phyloP scores from a whole-genome alignment of 64 coral and sea anemone genomes.

The Hydrozoanthus tunicans region DNA sequence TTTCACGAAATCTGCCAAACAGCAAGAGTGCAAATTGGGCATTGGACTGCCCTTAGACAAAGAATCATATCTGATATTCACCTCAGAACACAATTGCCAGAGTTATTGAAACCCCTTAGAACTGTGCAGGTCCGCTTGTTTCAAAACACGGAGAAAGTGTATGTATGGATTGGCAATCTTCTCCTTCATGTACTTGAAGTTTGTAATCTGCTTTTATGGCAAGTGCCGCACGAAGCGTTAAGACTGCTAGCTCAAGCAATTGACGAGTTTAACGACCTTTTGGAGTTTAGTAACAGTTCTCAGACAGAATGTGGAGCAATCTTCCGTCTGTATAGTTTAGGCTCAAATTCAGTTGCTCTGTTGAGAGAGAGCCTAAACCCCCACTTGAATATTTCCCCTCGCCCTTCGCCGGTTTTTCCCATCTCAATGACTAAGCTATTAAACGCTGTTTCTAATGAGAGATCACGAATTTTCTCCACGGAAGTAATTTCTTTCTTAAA shows the following conservation, averaged over 20 bases:
- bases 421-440: conserved; percentile 75
- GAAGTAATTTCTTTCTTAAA: conserved; percentile 60
- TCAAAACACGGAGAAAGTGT: conserved; percentile 44
- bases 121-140: conserved; percentile 52
- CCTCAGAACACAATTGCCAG: conserved; percentile 49
- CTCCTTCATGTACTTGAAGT: conserved; percentile 59
- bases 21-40: conserved; percentile 70
- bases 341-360: conserved; percentile 15
- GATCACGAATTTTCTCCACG: conserved; percentile 63
- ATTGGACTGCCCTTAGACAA: conserved; percentile 61
- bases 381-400: conserved; percentile 9
- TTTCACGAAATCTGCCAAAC: conserved; percentile 81
- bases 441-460: conserved; percentile 60
- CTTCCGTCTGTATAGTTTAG: conserved; percentile 40
- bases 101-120: conserved; percentile 57
- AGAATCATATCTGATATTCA: conserved; percentile 55
- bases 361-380: background rate
- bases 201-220: conserved; percentile 58
- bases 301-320: conserved; percentile 53
- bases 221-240: conserved; percentile 54
- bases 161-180: conserved; percentile 60
- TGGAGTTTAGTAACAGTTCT: conserved; percentile 66
- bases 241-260: conserved; percentile 70
- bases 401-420: conserved; percentile 36
- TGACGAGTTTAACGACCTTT: conserved; percentile 84